phyloP scores from a whole-genome alignment of 2,113 vertebrate genomes.

The Bothrops jararaca region DNA sequence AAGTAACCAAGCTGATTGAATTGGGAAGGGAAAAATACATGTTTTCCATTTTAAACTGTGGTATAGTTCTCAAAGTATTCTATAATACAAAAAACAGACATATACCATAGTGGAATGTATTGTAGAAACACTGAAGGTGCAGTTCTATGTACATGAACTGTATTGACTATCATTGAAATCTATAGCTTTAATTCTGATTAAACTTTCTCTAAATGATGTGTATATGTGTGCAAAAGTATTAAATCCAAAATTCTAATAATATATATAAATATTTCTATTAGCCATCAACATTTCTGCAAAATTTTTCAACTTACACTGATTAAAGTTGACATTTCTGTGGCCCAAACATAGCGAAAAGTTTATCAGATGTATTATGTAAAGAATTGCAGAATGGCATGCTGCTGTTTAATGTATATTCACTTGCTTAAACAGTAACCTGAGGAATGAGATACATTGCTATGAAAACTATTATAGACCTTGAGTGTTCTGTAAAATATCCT shows the following conservation, averaged over 20 bases:
- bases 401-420: constrained; percentile 64
- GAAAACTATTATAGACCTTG: constrained; percentile 62
- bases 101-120: neutral
- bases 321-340: constrained; percentile 56
- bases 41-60: neutral
- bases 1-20: neutral
- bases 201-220: neutral
- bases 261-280: constrained; percentile 8
- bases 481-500: constrained; percentile 68
- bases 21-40: neutral
- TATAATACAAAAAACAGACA: neutral
- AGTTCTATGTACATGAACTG: accelerated
- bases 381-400: constrained; percentile 56
- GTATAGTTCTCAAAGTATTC: neutral
- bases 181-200: neutral
- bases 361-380: constrained; percentile 55
- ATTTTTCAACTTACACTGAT: constrained; percentile 1
- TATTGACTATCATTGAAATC: neutral
- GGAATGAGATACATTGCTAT: constrained; percentile 59
- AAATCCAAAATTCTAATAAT: neutral
- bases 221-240: neutral
- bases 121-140: neutral
- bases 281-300: neutral
- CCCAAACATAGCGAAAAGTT: constrained; percentile 53
- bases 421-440: constrained; percentile 66